These are phyloP conservation scores for Danio jaintianensis DNA, from an alignment of 2,797 vertebrate species.

Conservation along the genomic window DNA sequence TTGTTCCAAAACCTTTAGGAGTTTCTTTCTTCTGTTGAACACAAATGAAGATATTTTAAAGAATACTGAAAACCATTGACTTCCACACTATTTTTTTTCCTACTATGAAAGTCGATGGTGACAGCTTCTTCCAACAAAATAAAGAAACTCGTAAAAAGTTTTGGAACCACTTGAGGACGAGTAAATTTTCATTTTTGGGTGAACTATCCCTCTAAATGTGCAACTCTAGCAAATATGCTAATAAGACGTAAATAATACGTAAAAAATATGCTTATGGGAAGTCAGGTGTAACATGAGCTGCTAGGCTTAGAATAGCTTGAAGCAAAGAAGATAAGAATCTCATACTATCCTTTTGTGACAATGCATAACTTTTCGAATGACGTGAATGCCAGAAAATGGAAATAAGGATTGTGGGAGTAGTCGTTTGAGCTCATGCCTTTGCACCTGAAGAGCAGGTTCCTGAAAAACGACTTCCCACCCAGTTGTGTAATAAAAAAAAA, in stretches of 20 bases:
- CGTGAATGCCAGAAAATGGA: neutral
- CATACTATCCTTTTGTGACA: slow-evolving; percentile 14
- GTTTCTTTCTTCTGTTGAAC: too few species aligned
- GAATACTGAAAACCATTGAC: too few species aligned
- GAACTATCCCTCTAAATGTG: neutral
- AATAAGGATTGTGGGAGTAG: neutral
- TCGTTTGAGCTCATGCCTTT: neutral
- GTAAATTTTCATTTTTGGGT: too few species aligned
- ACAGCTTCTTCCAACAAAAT: too few species aligned
- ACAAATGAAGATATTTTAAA: too few species aligned
- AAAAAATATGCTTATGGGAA: too few species aligned
- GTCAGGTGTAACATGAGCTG: neutral
- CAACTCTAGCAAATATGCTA: neutral
- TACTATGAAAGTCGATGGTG: too few species aligned
- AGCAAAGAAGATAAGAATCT: neutral
- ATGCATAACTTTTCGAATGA: slow-evolving; percentile 3
- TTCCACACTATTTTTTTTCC: too few species aligned
- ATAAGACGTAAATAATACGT: too few species aligned
- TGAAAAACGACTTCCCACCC: neutral
- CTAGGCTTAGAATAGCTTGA: neutral
- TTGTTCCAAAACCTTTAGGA: too few species aligned
- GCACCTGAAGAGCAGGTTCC: slow-evolving; percentile 24
- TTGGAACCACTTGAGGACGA: too few species aligned
- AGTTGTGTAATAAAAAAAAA: neutral
- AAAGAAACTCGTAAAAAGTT: too few species aligned